Percentiles rank a stretch among this genome's conserved stretches.
Conservation (phyloP, 2,888 invertebrate genomes). For the Tetrapedia diversipes region DNA sequence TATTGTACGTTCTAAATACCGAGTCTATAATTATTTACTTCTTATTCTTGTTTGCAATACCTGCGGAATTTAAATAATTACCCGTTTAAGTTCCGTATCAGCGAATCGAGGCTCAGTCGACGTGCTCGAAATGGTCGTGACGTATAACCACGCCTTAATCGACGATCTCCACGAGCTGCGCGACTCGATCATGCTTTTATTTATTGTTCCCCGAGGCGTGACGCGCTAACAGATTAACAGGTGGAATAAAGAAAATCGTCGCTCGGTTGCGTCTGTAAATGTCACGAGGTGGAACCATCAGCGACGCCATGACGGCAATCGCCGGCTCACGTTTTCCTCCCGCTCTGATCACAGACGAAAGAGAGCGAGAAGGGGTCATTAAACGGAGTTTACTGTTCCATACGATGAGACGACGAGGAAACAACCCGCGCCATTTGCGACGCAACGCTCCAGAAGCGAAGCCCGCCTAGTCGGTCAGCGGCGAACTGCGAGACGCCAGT, state of each 20-base stretch:
- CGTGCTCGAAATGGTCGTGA: no score
- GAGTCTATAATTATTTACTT: no score
- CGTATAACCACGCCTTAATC: no score
- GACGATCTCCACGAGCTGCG: no score
- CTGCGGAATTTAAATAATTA: no score
- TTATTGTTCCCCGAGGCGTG: no score
- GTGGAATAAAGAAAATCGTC: not conserved
- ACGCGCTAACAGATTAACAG: no score
- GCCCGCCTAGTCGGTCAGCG: constrained; percentile 2
- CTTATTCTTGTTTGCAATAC: no score
- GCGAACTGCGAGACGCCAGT: constrained; percentile 10
- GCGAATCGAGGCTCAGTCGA: no score
- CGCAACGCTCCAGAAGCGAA: constrained; percentile 4
- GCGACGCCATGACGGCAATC: not conserved
- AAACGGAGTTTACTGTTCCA: constrained; percentile 31
- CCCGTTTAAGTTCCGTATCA: no score
- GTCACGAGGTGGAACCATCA: not conserved
- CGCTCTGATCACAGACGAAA: not conserved
- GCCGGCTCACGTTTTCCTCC: not conserved
- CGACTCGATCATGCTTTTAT: no score
- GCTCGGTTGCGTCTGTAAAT: not conserved
- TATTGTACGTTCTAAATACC: no score
- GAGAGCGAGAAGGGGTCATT: not conserved
- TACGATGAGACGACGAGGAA: constrained; percentile 5
- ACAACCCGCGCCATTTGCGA: constrained; percentile 34